Conservation (phyloP, 2,113 vertebrate species). For the Perccottus glenii region DNA sequence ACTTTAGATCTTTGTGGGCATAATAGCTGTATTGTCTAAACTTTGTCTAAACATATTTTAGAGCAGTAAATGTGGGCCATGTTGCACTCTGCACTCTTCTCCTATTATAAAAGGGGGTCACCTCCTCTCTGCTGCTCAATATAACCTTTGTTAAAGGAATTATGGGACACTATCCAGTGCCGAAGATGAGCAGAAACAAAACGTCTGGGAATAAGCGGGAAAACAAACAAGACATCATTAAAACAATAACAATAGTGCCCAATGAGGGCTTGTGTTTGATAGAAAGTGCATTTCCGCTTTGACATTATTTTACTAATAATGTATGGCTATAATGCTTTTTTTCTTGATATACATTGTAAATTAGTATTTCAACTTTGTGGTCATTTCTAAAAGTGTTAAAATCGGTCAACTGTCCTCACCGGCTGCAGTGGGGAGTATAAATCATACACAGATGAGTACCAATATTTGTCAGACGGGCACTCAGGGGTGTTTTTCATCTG, state of each 20-base stretch:
- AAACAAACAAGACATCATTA: slow-evolving; percentile 55
- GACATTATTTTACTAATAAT: slow-evolving; percentile 5
- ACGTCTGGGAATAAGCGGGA: slow-evolving; percentile 75
- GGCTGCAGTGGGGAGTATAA: slow-evolving; percentile 28
- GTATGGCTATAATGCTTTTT: slow-evolving; percentile 1
- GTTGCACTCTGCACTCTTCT: slow-evolving; percentile 39
- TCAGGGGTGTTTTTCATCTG: slow-evolving; percentile 57
- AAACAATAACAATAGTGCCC: slow-evolving; percentile 56
- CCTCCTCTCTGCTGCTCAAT: slow-evolving; percentile 58
- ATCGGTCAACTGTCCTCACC: background rate
- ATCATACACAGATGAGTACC: slow-evolving; percentile 59
- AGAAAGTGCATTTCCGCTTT: slow-evolving; percentile 5
- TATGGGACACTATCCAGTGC: slow-evolving; percentile 57
- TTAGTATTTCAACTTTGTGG: no score
- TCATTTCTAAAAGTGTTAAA: background rate
- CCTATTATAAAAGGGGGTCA: slow-evolving; percentile 69
- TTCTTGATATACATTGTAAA: background rate
- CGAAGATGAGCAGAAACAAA: slow-evolving; percentile 72
- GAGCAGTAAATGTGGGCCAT: slow-evolving; percentile 47
- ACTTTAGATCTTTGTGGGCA: slow-evolving; percentile 16
- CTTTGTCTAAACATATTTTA: slow-evolving; percentile 30
- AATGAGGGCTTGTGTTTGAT: slow-evolving; percentile 22
- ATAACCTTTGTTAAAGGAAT: slow-evolving; percentile 77
- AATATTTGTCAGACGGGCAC: slow-evolving; percentile 42
- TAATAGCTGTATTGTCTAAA: slow-evolving; percentile 45